Percentiles rank a stretch among this genome's conserved stretches.
phyloP scores from a whole-genome alignment of 2,888 invertebrate species.

The Eupeodes luniger region DNA sequence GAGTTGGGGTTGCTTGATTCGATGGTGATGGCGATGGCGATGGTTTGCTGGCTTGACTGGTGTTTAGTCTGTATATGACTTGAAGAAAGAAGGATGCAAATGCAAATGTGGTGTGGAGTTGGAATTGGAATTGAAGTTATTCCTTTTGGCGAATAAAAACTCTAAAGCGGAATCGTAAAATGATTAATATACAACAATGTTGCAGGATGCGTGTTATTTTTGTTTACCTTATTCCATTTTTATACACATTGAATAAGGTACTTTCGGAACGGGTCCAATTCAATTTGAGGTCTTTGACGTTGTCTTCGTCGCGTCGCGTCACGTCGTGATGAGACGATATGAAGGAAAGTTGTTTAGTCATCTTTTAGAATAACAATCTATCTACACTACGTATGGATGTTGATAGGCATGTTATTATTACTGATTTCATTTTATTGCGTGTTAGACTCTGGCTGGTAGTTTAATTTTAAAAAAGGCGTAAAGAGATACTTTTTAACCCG shows the following conservation, averaged over 20 bases:
- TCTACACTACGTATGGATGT: no score
- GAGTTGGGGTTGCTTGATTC: slow-evolving; percentile 6
- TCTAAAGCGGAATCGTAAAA: slow-evolving; percentile 30
- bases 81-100: slow-evolving; percentile 41
- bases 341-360: slow-evolving; percentile 4
- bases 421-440: slow-evolving; percentile 8
- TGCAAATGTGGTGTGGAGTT: slow-evolving; percentile 40
- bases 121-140: slow-evolving; percentile 15
- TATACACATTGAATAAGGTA: background rate
- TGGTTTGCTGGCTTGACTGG: background rate
- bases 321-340: background rate
- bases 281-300: slow-evolving; percentile 36
- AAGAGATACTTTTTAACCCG: slow-evolving; percentile 8
- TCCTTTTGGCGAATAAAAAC: slow-evolving; percentile 23
- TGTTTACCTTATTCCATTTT: slow-evolving; percentile 37
- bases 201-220: slow-evolving; percentile 38
- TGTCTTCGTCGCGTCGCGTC: no score
- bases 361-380: slow-evolving; percentile 3
- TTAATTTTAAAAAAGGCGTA: background rate
- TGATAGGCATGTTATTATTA: background rate
- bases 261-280: slow-evolving; percentile 38
- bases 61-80: background rate
- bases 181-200: slow-evolving; percentile 67
- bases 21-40: no score
- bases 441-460: background rate